Percentiles rank a stretch among this genome's conserved stretches.
These are phyloP conservation scores for Ochotona princeps DNA, from an alignment of 2,113 vertebrate species.

Conservation along the genomic window DNA sequence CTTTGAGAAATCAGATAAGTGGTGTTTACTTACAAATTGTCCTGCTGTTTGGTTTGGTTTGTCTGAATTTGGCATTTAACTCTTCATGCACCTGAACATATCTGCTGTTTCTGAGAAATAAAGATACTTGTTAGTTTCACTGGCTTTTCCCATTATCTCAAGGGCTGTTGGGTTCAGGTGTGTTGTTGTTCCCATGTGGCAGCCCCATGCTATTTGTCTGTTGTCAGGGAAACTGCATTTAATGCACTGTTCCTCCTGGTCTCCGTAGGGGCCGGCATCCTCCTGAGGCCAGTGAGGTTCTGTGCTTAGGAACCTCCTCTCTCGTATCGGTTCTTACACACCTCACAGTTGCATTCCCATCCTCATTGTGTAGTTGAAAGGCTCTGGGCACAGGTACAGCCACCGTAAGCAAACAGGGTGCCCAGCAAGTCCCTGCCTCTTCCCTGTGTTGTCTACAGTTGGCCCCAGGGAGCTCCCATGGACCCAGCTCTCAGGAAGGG, in stretches of 20 bases:
- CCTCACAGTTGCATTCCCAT: rapidly evolving
- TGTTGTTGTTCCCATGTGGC: no score
- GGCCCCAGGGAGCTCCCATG: rapidly evolving
- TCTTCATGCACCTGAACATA: neutral
- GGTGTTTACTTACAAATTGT: neutral
- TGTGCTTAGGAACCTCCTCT: neutral
- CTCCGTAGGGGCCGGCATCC: neutral
- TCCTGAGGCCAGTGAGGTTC: neutral
- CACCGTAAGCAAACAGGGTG: no score
- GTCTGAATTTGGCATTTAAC: neutral
- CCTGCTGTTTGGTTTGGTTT: neutral
- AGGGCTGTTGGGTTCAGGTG: neutral
- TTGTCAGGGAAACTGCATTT: neutral
- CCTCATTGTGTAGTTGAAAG: neutral
- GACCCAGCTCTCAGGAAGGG: neutral
- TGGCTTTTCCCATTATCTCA: rapidly evolving
- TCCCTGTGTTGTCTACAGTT: rapidly evolving
- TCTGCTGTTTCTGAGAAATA: neutral
- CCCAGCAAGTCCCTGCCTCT: neutral
- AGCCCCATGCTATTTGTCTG: no score
- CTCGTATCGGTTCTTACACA: neutral
- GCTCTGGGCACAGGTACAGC: no score
- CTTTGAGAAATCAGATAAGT: neutral
- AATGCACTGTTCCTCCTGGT: neutral
- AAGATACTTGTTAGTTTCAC: neutral